Evolutionary conservation across 2,113 vertebrate species (phyloP), one percentile per base, ranked within the genome.

Genomic region (Anas platyrhynchos): DNA sequence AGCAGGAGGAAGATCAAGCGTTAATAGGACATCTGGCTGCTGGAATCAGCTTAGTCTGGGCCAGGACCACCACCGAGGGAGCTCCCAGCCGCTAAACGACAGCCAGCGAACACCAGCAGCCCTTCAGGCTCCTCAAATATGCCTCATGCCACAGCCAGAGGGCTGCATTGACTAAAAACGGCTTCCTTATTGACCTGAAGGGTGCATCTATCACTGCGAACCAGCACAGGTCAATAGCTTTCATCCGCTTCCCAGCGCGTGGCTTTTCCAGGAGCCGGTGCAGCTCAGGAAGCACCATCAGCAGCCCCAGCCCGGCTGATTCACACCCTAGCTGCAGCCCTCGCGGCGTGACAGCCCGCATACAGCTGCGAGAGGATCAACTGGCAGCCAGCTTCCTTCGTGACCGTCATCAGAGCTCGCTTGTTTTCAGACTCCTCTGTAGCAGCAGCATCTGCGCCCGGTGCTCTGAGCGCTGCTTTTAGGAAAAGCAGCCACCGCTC

Each of bases 1-100:
- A 87, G 56, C 74, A 89, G 63, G 81, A 94, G 85, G 63, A 92
- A 90, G 86, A 87, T 44, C 69, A 91, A 83, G 66, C 6, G 10
- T 89, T 94, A 93, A 94, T 79, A 95, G 84, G 89, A 83, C 93
- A 96, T 85, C 84, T 95, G 94, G 78, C 93, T 87, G 82, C 56
- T 76, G 92, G 94, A 89, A 92, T 48, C 95, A 95, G 95, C 94
- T 94, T 92, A 92, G 73, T 48, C 75, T 58, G 58, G 72, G 93
- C 66, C 89, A 93, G 86, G 65, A 92, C 73, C 80, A 61, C 83
- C 88, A 92, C 91, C 94, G 86, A 78, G 86, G 89, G 80, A 91
- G 77, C 83, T 93, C 92, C 84, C 77, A 84, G 65, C 46, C 48
- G 34, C 81, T 44, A 13, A 61, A 48, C 18, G 44, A 67, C 50